These are phyloP conservation scores for Arizona elegans DNA, from an alignment of 2,113 vertebrate genomes.

Conservation along the genomic window DNA sequence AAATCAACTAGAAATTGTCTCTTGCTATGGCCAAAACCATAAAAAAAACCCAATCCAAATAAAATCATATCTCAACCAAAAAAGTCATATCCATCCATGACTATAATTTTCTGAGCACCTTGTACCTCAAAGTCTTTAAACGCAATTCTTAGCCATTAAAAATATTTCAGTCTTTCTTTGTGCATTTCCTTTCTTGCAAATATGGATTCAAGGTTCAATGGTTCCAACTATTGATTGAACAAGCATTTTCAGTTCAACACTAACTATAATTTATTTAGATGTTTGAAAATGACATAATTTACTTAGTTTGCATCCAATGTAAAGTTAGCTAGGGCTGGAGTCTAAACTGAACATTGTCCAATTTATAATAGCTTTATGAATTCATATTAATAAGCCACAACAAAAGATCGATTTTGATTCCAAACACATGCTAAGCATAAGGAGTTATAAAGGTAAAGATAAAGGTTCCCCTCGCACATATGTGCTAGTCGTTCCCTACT, in stretches of 20 bases:
- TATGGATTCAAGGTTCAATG: neutral
- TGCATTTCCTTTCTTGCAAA: neutral
- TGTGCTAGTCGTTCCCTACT: no score
- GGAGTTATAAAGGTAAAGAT: neutral
- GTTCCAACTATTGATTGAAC: neutral
- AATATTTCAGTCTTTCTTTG: neutral
- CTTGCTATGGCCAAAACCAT: neutral
- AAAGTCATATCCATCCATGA: neutral
- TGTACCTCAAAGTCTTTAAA: neutral
- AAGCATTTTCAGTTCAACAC: neutral
- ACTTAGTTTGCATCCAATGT: neutral
- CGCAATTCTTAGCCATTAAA: neutral
- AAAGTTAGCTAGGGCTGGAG: neutral
- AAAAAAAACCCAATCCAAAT: neutral
- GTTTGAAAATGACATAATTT: neutral
- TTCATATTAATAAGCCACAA: neutral
- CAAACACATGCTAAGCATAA: neutral
- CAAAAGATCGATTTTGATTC: neutral
- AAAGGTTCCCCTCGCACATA: no score
- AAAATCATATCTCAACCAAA: neutral
- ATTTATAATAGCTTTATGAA: neutral
- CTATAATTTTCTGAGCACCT: neutral
- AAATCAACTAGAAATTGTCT: neutral
- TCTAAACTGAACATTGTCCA: neutral
- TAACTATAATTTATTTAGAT: neutral